Percentiles rank a stretch among this genome's conserved stretches.
Evolutionary conservation across 2,113 vertebrate genomes (phyloP).

Genomic region (Mustela lutreola): DNA sequence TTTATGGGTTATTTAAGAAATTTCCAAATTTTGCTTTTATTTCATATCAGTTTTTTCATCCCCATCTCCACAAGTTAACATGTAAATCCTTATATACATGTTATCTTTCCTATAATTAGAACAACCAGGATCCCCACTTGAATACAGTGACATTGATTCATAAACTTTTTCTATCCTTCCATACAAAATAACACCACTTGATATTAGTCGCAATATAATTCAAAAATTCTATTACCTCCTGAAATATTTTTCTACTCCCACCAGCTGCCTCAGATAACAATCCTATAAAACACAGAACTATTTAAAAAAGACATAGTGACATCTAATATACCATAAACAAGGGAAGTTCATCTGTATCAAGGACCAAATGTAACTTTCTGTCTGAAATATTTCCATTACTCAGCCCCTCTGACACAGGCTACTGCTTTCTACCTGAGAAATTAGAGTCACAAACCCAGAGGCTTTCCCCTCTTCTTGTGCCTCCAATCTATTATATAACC

Average conservation of each 20-base stretch:
- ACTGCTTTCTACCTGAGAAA: slow-evolving; percentile 28
- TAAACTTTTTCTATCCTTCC: background rate
- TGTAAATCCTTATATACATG: background rate
- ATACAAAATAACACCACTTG: slow-evolving; percentile 20
- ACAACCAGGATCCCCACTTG: background rate
- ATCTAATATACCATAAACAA: slow-evolving; percentile 63
- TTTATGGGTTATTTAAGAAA: background rate
- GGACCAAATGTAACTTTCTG: slow-evolving; percentile 54
- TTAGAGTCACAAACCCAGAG: background rate
- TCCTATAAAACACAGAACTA: background rate
- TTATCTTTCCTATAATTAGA: background rate
- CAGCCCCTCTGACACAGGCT: slow-evolving; percentile 24
- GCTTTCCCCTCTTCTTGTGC: background rate
- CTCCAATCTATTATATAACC: background rate
- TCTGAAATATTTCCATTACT: slow-evolving; percentile 45
- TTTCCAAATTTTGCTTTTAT: slow-evolving; percentile 16
- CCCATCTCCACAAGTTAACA: background rate
- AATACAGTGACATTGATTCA: slow-evolving; percentile 12
- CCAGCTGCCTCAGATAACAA: slow-evolving; percentile 3
- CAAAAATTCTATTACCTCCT: background rate
- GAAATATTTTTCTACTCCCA: slow-evolving; percentile 51
- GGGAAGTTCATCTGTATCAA: background rate
- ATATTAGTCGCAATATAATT: slow-evolving; percentile 6
- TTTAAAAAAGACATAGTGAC: slow-evolving; percentile 51
- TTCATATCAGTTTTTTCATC: background rate